Base-by-base conservation (phyloP, 2,888 invertebrate species). In the Prosapia bicincta region DNA sequence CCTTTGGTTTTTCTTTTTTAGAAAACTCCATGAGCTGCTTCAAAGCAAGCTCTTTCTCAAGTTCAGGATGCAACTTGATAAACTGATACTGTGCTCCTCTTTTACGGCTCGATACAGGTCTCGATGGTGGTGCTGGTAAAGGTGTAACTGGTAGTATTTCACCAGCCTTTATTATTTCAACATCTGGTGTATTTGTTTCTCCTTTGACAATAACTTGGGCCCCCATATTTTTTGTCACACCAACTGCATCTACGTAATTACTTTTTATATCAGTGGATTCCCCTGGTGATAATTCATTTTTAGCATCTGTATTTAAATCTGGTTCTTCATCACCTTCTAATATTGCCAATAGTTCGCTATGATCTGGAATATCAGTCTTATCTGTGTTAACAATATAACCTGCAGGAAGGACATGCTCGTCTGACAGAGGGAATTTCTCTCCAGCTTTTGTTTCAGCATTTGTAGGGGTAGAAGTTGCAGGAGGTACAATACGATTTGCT, bases 321-420 rank as follows among this genome's bases (percentile, higher is more conserved):
- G 66, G 69, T 78, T 86, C 88, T 7, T 85, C 87, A 66, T 88
- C 87, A 30, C 89, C 89, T 82, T 89, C 89, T 20, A 89, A 82
- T 79, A 89, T 88, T 0, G 88, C 88, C 15, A 89, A 81, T 26
- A 89, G 82, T 79, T 89, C 89, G 20, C 87, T 87, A 80, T 88
- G 86, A 79, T 88, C 86, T 65, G 74, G 69, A 26, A 69, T 65
- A 28, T 65, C 69, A 74, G 68, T 65, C 77, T 78, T 26, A 20
- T 73, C 43, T 69, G 66, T 77, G 75, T 78, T 26, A 0, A 69
- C 23, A 69, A 30, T 26, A 5, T 69, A 30, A 10, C 69, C 30
- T 9, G n/a, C 28, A 72, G 54, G 54, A 20, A 54, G 54, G 54
- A 54, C 20, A 9, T 54, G 54, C 54, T 54, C 54, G 20, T 54